A percentile compares a stretch with the other conserved stretches of the same genome.
phyloP scores from a whole-genome alignment of 2,888 invertebrate genomes.

The Pyrrhosoma nymphula region DNA sequence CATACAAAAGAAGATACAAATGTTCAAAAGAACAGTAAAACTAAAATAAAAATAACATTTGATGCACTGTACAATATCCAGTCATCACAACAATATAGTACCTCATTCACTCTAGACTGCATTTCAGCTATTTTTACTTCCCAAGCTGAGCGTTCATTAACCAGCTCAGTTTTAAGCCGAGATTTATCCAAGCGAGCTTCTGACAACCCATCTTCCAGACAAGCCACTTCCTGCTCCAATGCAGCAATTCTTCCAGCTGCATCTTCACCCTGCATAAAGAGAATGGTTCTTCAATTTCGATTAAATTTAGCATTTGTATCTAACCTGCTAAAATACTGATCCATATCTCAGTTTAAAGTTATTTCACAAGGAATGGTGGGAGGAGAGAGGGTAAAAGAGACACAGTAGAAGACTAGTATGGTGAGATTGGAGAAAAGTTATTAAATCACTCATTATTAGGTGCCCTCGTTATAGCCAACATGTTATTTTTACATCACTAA shows the following conservation, averaged over 20 bases:
- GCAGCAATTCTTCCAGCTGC: conserved; percentile 85
- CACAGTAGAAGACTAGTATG: too few species aligned
- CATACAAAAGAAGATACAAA: conserved; percentile 69
- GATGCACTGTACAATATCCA: not conserved
- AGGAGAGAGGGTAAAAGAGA: too few species aligned
- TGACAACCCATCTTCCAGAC: conserved; percentile 93
- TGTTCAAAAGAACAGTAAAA: not conserved
- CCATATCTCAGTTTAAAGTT: too few species aligned
- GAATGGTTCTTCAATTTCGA: not conserved
- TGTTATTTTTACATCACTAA: too few species aligned
- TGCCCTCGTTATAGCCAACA: too few species aligned
- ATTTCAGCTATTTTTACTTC: conserved; percentile 93
- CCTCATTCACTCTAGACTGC: conserved; percentile 92
- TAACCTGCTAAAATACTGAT: too few species aligned
- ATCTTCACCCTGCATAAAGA: conserved; percentile 82
- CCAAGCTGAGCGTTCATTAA: conserved; percentile 91
- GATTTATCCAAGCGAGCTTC: conserved; percentile 90
- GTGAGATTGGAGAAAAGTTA: too few species aligned
- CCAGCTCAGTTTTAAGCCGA: conserved; percentile 92
- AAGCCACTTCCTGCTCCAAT: conserved; percentile 90
- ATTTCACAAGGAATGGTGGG: too few species aligned
- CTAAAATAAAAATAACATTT: conserved; percentile 1
- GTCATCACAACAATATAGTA: conserved; percentile 74
- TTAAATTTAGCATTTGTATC: not conserved
- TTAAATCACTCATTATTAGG: too few species aligned